Conservation (phyloP, 2,113 vertebrate species). For the Bagarius yarrelli region DNA sequence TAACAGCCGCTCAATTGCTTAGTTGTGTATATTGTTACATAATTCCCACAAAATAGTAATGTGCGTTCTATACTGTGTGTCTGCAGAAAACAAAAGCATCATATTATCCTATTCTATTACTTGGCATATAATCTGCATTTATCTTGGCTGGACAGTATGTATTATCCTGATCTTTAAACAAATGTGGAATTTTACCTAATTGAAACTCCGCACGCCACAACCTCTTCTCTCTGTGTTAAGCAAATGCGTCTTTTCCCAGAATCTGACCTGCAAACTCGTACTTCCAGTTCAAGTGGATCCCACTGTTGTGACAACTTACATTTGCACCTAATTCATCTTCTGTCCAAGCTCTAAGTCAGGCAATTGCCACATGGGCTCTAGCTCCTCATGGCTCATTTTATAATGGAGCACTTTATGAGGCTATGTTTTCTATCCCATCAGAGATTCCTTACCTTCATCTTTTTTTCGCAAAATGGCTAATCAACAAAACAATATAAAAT, state of each 20-base stretch:
- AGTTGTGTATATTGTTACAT: background rate
- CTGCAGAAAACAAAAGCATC: background rate
- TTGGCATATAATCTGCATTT: background rate
- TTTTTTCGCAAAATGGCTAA: background rate
- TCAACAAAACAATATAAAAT: too few species aligned
- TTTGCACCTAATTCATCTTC: slow-evolving; percentile 57
- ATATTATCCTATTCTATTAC: background rate
- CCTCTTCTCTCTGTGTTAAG: background rate
- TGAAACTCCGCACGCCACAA: slow-evolving; percentile 16
- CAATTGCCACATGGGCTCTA: slow-evolving; percentile 40
- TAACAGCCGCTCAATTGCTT: too few species aligned
- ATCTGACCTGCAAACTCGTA: slow-evolving; percentile 43
- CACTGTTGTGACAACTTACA: slow-evolving; percentile 48
- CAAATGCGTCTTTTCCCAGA: slow-evolving; percentile 3
- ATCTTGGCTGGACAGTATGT: background rate
- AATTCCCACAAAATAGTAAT: background rate
- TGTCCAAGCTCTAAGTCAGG: slow-evolving; percentile 13
- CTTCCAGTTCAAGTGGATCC: slow-evolving; percentile 51
- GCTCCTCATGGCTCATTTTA: slow-evolving; percentile 27
- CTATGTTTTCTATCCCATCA: background rate
- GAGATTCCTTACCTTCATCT: slow-evolving; percentile 8
- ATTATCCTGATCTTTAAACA: slow-evolving; percentile 29
- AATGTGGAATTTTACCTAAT: slow-evolving; percentile 24
- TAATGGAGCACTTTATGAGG: slow-evolving; percentile 14
- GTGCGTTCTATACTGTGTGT: background rate